Conservation (phyloP, 2,113 vertebrate species). For the Uria lomvia region DNA sequence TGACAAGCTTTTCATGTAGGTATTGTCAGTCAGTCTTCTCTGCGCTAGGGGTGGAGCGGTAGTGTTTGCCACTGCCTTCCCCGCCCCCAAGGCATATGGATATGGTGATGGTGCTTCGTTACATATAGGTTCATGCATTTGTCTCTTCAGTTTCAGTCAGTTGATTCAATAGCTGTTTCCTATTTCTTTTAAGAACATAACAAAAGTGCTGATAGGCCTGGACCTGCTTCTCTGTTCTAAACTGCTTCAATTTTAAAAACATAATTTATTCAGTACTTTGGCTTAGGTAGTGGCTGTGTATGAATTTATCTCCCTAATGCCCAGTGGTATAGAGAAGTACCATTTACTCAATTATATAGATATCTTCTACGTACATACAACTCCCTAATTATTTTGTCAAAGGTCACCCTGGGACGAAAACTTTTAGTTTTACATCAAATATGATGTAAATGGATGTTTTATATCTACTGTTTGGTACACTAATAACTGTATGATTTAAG, state of each 20-base stretch:
- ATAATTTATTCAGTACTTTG: background rate
- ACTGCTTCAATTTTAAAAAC: background rate
- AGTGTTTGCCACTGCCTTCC: background rate
- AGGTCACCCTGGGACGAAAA: background rate
- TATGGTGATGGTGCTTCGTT: background rate
- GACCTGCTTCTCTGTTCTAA: background rate
- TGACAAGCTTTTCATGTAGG: background rate
- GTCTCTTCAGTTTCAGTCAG: background rate
- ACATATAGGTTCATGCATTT: fast-evolving
- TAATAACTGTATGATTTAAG: background rate
- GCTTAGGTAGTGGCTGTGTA: background rate
- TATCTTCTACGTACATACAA: background rate
- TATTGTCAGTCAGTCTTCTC: background rate
- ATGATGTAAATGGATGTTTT: background rate
- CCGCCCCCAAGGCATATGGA: background rate
- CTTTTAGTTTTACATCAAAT: background rate
- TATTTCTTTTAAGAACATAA: background rate
- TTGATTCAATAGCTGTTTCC: background rate
- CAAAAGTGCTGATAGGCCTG: background rate
- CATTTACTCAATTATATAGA: background rate
- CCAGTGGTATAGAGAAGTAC: background rate
- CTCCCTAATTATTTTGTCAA: background rate
- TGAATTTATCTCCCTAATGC: background rate
- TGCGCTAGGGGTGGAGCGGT: background rate
- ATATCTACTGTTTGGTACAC: background rate